Evolutionary conservation across 2,797 vertebrate species (phyloP).

Genomic region (Sebastes paucispinis): DNA sequence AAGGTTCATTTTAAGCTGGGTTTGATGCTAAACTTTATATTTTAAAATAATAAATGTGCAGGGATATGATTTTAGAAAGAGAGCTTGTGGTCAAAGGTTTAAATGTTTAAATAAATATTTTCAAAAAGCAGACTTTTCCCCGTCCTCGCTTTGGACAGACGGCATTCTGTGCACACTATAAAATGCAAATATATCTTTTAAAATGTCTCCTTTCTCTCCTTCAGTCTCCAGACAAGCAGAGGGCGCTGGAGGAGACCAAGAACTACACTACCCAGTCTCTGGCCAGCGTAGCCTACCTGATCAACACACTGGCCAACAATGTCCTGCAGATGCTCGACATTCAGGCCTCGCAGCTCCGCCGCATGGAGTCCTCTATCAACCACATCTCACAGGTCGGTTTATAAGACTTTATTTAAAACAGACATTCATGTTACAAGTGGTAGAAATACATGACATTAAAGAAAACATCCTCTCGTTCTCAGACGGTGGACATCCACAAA

Average conservation of each 20-base stretch:
- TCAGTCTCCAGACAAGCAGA: conserved; percentile 95
- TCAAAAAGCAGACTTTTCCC: no score
- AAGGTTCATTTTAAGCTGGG: no score
- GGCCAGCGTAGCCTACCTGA: conserved; percentile 97
- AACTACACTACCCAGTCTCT: conserved; percentile 97
- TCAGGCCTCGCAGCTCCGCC: conserved; percentile 95
- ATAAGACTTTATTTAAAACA: no score
- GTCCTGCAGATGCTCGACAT: conserved; percentile 99
- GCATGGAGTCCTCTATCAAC: conserved; percentile 99
- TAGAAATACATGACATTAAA: not conserved
- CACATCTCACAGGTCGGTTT: conserved; percentile 93
- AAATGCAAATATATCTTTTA: not conserved
- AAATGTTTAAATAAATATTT: not conserved
- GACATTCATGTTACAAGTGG: no score
- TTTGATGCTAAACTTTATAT: no score
- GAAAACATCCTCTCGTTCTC: conserved; percentile 7
- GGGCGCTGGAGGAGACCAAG: conserved; percentile 98
- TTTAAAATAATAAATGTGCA: not conserved
- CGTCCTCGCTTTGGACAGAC: not conserved
- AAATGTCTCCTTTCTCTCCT: not conserved
- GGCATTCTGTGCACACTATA: not conserved
- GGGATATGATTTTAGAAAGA: not conserved
- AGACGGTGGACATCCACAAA: conserved; percentile 99
- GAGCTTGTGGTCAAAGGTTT: not conserved
- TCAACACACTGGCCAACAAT: conserved; percentile 99